Base-by-base conservation (phyloP, 2,797 vertebrate species). In the Halcyon leucocephala region DNA sequence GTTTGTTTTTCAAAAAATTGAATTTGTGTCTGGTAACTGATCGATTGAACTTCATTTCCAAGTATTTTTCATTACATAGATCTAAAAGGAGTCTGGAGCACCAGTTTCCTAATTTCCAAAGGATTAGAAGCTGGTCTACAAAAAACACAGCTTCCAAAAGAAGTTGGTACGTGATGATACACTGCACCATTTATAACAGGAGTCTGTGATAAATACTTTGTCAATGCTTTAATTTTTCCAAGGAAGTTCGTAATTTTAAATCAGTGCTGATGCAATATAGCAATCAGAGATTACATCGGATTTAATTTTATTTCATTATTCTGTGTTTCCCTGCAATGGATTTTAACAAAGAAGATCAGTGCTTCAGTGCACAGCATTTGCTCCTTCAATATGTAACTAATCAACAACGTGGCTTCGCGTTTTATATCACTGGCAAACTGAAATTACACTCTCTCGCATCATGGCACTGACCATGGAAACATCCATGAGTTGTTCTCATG, bases 1-100 rank as follows among this genome's bases (percentile, higher is more conserved):
- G 29, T 85, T 97, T 96, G 79, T 95, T 95, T 95, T 92, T 88
- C 48, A 96, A 91, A 86, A 96, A 90, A 77, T 88, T 86, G 73
- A 82, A 89, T 97, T 96, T 95, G 58, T 93, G 82, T 91, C 90
- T 94, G 46, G 76, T 86, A 90, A 64, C 3, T 2, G 44, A 92
- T 89, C 82, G 90, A 88, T 93, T 74, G 95, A 88, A 54, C 16
- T 55, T 61, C 12, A 87, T 93, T 95, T 95, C 70, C 57, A 88
- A 86, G 70, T 8, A 61, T 67, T 92, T 97, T 95, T 96, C 66
- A 33, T 29, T n/a, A 72, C 35, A 86, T 54, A 93, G 96, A 67
- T 60, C 3, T 58, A 73, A 91, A 97, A 95, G 72, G 37, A 80
- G 79, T 95, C n/a, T 93, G 78, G 46, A 97, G 81, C 81, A 95